phyloP scores from a whole-genome alignment of 2,888 invertebrate genomes.

The Apodemia mormo region DNA sequence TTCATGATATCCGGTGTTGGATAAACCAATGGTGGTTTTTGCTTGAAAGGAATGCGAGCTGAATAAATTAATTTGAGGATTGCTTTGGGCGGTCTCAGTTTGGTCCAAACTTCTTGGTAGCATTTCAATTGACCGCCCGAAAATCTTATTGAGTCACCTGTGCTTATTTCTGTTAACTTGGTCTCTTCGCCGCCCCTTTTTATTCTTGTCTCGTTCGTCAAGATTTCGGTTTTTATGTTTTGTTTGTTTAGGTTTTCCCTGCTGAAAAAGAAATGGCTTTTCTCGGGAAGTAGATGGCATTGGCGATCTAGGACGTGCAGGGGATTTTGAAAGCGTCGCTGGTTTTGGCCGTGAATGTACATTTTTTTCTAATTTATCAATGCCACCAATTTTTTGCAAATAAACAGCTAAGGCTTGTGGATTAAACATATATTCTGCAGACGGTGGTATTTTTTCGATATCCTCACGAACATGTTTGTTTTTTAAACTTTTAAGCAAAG shows the following conservation, averaged over 20 bases:
- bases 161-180: not conserved
- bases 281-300: not conserved
- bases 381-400: slow-evolving; percentile 22
- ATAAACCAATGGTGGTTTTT: slow-evolving; percentile 9
- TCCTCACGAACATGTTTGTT: slow-evolving; percentile 18
- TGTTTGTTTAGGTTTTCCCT: not conserved
- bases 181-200: not conserved
- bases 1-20: not conserved
- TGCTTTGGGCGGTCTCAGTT: not conserved
- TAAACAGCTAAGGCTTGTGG: slow-evolving; percentile 9
- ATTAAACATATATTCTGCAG: slow-evolving; percentile 25
- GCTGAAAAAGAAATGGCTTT: not conserved
- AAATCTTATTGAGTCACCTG: not conserved
- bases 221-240: not conserved
- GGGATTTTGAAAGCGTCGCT: not conserved
- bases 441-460: slow-evolving; percentile 23
- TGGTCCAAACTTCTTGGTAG: not conserved
- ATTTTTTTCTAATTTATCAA: slow-evolving; percentile 20
- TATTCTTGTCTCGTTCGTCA: not conserved
- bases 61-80: no score
- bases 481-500: slow-evolving; percentile 14
- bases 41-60: not conserved
- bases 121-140: not conserved
- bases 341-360: not conserved
- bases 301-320: slow-evolving; percentile 1